These are phyloP conservation scores for Oenanthe oenanthe DNA, from an alignment of 2,113 vertebrate genomes.

Conservation along the genomic window DNA sequence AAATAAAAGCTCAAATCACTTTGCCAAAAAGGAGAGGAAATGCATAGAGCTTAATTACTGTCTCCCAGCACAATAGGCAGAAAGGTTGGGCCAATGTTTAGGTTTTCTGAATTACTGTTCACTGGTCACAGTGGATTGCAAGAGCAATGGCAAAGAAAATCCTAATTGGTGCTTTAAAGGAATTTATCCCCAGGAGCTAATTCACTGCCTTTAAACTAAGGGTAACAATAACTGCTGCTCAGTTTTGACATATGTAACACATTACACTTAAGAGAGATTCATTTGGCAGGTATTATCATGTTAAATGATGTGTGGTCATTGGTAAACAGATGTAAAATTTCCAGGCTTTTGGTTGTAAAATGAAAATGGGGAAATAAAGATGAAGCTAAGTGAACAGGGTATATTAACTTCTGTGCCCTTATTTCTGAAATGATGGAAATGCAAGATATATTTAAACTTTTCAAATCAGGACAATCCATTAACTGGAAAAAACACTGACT, in stretches of 20 bases:
- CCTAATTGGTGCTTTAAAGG: not conserved
- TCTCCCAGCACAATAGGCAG: not conserved
- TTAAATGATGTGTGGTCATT: not conserved
- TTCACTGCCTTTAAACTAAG: constrained; percentile 9
- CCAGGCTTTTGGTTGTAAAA: not conserved
- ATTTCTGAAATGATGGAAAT: not conserved
- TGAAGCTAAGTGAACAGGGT: not conserved
- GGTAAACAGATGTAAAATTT: constrained; percentile 46
- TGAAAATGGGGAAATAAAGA: not conserved
- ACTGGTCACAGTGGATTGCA: not conserved
- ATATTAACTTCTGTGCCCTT: not conserved
- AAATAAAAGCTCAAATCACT: not conserved
- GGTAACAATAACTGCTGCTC: constrained; percentile 4
- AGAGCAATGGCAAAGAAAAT: not conserved
- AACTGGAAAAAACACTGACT: not conserved
- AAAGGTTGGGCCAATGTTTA: not conserved
- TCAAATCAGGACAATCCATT: not conserved
- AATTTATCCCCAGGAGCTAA: constrained; percentile 28
- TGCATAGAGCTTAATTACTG: not conserved
- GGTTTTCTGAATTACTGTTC: not conserved
- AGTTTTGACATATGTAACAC: not conserved
- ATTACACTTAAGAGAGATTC: not conserved
- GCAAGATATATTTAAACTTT: not conserved
- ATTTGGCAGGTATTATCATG: not conserved
- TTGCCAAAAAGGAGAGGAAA: not conserved